These are phyloP conservation scores for Coracias cyanogaster DNA, from an alignment of 2,797 vertebrate genomes.

Conservation along the genomic window DNA sequence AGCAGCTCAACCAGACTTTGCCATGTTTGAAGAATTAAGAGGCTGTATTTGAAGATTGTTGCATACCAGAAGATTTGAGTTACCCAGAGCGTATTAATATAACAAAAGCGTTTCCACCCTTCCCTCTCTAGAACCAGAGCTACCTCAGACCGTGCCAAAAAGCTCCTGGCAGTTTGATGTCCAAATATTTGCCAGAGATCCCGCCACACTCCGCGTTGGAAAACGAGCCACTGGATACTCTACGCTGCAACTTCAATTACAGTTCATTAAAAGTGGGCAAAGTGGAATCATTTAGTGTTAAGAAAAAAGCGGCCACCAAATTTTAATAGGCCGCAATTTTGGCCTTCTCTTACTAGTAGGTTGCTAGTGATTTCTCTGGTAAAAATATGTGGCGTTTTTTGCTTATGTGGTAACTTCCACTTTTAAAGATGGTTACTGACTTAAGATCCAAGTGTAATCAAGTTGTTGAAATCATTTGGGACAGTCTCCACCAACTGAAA, in stretches of 20 bases:
- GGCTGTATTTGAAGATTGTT: background rate
- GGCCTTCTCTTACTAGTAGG: background rate
- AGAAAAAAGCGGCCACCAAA: background rate
- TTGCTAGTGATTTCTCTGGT: background rate
- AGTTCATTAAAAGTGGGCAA: slow-evolving; percentile 1
- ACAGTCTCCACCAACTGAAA: background rate
- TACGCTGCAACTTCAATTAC: background rate
- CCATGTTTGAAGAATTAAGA: slow-evolving; percentile 1
- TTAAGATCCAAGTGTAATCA: background rate
- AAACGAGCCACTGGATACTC: background rate
- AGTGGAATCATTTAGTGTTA: background rate
- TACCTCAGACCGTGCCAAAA: background rate
- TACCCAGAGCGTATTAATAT: background rate
- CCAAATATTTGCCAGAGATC: slow-evolving; percentile 1
- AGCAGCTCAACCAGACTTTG: background rate
- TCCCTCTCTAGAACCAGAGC: slow-evolving; percentile 12
- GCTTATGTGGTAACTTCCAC: background rate
- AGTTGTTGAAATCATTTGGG: background rate
- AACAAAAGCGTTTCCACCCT: slow-evolving; percentile 39
- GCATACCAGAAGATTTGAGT: background rate
- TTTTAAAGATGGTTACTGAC: background rate
- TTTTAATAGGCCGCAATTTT: background rate
- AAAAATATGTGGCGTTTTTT: background rate
- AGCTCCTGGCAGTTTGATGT: slow-evolving; percentile 4
- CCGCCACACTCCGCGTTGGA: background rate